Percentiles rank a stretch among this genome's conserved stretches.
Conservation (phyloP, 2,888 invertebrate species). For the Hyalella azteca region DNA sequence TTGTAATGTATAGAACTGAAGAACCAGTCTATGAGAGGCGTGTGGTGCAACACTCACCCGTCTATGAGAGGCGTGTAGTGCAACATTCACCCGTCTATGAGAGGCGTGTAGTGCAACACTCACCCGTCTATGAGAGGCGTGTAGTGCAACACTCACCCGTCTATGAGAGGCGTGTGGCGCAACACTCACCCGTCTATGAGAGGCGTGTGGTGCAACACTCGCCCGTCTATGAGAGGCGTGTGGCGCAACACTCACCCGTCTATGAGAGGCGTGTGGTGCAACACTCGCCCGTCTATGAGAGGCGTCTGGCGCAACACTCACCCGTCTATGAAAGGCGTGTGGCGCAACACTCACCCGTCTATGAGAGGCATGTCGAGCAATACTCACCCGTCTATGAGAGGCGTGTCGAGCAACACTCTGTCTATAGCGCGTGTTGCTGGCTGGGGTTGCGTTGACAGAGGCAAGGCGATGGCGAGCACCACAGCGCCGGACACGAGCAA, state of each 20-base stretch:
- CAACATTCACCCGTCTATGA: neutral
- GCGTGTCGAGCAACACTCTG: constrained; percentile 49
- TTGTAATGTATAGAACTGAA: no score
- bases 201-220: neutral
- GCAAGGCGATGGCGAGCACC: constrained; percentile 55
- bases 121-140: neutral
- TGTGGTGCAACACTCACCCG: neutral
- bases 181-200: neutral
- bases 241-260: neutral
- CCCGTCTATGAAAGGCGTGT: neutral
- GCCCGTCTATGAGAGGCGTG: neutral
- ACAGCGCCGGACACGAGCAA: constrained; percentile 52
- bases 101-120: neutral
- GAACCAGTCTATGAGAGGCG: neutral
- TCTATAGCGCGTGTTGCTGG: constrained; percentile 51
- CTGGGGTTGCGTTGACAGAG: constrained; percentile 41
- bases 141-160: neutral
- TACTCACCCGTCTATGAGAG: constrained; percentile 55
- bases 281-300: neutral
- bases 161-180: neutral
- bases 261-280: neutral
- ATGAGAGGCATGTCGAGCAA: neutral
- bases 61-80: neutral
- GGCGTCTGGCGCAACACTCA: neutral
- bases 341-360: neutral